Conservation (phyloP, 2,888 invertebrate genomes). For the Drosophila neoperkinsi region DNA sequence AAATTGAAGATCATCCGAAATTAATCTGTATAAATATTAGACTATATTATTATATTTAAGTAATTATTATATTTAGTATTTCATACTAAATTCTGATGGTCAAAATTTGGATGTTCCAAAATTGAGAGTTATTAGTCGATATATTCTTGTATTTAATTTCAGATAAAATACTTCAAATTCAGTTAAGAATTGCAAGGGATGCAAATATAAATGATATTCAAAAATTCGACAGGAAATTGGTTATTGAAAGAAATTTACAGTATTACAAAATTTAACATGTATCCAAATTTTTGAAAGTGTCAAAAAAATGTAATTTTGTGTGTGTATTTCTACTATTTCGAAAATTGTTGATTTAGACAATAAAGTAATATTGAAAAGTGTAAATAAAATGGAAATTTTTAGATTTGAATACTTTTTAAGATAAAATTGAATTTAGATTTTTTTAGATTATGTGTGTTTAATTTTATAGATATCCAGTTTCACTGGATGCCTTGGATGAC, state of each 20-base stretch:
- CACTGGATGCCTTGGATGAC: neutral
- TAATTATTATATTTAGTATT: neutral
- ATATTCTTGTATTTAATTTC: neutral
- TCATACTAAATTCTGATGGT: neutral
- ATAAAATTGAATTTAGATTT: neutral
- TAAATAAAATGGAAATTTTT: neutral
- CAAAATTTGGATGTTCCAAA: neutral
- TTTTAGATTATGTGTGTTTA: neutral
- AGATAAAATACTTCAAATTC: neutral
- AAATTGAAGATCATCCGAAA: neutral
- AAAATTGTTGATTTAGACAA: neutral
- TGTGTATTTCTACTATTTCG: neutral
- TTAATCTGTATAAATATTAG: neutral
- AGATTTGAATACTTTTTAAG: neutral
- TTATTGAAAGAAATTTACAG: neutral
- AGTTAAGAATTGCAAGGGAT: neutral
- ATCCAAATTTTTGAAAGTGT: neutral
- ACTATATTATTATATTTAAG: neutral
- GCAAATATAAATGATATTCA: neutral
- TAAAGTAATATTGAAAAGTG: neutral
- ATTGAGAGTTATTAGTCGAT: neutral
- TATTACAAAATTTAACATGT: neutral
- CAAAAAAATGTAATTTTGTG: neutral
- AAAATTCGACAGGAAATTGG: fast-evolving
- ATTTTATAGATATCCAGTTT: neutral